Conservation (phyloP, 2,113 vertebrate genomes). For the Illadopsis cleaveri region DNA sequence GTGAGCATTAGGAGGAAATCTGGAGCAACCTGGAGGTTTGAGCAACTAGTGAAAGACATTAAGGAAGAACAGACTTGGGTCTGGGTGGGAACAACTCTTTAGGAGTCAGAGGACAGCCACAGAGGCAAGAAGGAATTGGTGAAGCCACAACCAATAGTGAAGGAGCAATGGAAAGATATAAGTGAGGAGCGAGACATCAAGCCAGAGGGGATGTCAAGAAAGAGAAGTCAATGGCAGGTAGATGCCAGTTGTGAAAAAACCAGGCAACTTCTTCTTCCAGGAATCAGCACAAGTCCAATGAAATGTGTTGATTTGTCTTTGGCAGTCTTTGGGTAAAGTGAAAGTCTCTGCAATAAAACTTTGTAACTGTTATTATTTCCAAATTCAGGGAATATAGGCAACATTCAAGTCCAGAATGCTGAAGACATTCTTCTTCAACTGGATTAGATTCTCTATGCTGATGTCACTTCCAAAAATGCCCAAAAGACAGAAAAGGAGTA, state of each 20-base stretch:
- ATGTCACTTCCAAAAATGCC: background rate
- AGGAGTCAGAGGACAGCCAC: background rate
- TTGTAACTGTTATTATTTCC: background rate
- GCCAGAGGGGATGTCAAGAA: background rate
- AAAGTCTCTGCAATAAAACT: background rate
- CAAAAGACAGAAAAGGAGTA: background rate
- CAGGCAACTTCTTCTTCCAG: background rate
- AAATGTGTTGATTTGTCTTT: background rate
- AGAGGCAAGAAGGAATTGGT: background rate
- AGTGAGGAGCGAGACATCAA: background rate
- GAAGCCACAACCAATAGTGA: background rate
- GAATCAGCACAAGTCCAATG: background rate
- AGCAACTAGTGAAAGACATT: background rate
- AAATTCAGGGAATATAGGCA: background rate
- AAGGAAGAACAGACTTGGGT: background rate
- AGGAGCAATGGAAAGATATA: background rate
- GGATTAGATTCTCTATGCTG: background rate
- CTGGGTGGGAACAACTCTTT: background rate
- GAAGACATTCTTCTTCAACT: background rate
- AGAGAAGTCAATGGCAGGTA: background rate
- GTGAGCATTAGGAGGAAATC: background rate
- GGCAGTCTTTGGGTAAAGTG: background rate
- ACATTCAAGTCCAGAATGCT: background rate
- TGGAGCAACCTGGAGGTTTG: background rate
- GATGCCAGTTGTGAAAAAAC: background rate